These are phyloP conservation scores for Cyrtonyx montezumae DNA, from an alignment of 2,113 vertebrate species.

Conservation along the genomic window DNA sequence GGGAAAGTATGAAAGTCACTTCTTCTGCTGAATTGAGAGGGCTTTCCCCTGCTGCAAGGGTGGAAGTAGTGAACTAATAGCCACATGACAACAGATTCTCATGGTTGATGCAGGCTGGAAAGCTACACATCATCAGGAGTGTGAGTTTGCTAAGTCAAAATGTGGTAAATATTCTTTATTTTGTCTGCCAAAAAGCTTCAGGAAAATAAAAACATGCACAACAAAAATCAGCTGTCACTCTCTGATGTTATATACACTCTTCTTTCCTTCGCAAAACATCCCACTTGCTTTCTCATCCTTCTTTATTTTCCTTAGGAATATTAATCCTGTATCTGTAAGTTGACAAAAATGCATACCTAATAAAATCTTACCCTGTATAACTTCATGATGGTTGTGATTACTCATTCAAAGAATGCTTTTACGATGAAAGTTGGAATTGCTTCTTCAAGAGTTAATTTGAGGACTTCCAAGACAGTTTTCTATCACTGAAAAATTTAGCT, in stretches of 20 bases:
- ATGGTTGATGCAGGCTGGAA: not conserved
- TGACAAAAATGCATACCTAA: not conserved
- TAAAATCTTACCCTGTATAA: not conserved
- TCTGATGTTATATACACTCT: not conserved
- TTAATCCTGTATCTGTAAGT: not conserved
- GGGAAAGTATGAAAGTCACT: not conserved
- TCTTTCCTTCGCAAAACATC: not conserved
- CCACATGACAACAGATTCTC: not conserved
- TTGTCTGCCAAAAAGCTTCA: not conserved
- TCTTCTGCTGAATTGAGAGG: not conserved
- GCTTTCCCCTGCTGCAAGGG: not conserved
- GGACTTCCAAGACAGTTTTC: not conserved
- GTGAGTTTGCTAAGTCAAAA: not conserved
- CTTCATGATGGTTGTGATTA: not conserved
- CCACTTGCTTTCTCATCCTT: not conserved
- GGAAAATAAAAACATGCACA: not conserved
- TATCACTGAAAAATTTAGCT: not conserved
- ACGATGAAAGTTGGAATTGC: not conserved
- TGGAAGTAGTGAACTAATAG: not conserved
- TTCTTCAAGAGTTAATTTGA: not conserved
- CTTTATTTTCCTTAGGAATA: not conserved
- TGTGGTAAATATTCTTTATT: not conserved
- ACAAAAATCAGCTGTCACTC: not conserved
- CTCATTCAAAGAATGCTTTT: not conserved
- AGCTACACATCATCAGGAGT: not conserved